These are phyloP conservation scores for Epizoanthus illoricatus DNA, from an alignment of 92 coral and sea anemone species.

Conservation along the genomic window DNA sequence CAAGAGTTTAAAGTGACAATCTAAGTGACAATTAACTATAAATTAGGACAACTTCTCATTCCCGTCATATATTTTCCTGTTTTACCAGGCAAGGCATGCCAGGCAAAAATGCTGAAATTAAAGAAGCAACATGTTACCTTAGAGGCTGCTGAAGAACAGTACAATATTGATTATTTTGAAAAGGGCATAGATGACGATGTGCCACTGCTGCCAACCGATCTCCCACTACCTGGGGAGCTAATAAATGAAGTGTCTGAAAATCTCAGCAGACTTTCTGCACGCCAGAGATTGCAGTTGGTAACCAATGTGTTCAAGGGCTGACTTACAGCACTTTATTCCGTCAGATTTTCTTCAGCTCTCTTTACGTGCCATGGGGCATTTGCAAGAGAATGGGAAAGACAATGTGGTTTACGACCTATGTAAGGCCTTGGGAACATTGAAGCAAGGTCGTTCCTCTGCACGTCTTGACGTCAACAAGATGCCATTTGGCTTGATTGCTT, in stretches of 20 bases:
- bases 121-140: too few species aligned
- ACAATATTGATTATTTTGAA: too few species aligned
- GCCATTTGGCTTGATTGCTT: conserved; percentile 52
- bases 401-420: conserved; percentile 33
- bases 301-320: conserved; percentile 14
- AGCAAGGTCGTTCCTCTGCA: conserved; percentile 20
- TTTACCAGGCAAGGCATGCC: too few species aligned
- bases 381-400: conserved; percentile 32
- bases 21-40: too few species aligned
- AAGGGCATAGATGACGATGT: too few species aligned
- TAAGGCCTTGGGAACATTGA: conserved; percentile 21
- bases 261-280: conserved; percentile 13
- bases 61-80: too few species aligned
- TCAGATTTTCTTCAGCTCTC: conserved; percentile 25
- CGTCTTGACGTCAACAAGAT: conserved; percentile 28
- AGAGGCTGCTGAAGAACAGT: too few species aligned
- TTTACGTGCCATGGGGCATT: conserved; percentile 20
- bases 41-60: too few species aligned
- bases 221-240: too few species aligned
- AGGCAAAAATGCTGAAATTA: too few species aligned
- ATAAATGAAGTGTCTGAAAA: conserved; percentile 3
- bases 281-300: conserved; percentile 39
- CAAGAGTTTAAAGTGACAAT: too few species aligned
- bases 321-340: conserved; percentile 28
- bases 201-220: too few species aligned